Percentiles rank a stretch among this genome's conserved stretches.
These are phyloP conservation scores for Capricornis sumatraensis DNA, from an alignment of 2,113 vertebrate genomes.

Conservation along the genomic window DNA sequence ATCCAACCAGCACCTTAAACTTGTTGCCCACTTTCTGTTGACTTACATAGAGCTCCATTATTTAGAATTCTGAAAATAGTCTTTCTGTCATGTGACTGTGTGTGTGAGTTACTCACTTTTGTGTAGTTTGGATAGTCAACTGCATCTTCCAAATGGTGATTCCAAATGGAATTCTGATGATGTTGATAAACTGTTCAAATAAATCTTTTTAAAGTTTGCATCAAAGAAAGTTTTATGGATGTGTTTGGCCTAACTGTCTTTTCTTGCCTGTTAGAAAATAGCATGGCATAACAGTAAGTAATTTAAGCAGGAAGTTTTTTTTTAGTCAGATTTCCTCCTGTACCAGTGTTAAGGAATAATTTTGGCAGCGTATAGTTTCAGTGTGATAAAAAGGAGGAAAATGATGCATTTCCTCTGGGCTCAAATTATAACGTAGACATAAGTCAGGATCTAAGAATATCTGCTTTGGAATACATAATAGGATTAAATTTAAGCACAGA, in stretches of 20 bases:
- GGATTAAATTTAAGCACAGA: neutral
- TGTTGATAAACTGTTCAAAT: conserved; percentile 18
- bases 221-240: conserved; percentile 51
- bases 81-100: neutral
- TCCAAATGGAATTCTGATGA: conserved; percentile 21
- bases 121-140: conserved; percentile 18
- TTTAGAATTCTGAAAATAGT: conserved; percentile 26
- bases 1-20: neutral
- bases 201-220: conserved; percentile 21
- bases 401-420: conserved; percentile 27
- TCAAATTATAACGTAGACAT: neutral
- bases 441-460: conserved; percentile 37
- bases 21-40: neutral
- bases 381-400: conserved; percentile 17
- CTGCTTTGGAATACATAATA: neutral
- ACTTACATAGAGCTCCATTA: neutral
- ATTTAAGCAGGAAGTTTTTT: conserved; percentile 19
- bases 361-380: conserved; percentile 17
- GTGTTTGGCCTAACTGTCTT: conserved; percentile 19
- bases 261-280: neutral
- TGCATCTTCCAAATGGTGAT: conserved; percentile 31
- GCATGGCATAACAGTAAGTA: neutral
- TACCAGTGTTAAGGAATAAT: neutral
- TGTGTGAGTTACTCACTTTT: conserved; percentile 37
- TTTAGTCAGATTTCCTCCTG: conserved; percentile 29